These are phyloP conservation scores for Cheilosia vulpina DNA, from an alignment of 2,888 invertebrate species.

Conservation along the genomic window DNA sequence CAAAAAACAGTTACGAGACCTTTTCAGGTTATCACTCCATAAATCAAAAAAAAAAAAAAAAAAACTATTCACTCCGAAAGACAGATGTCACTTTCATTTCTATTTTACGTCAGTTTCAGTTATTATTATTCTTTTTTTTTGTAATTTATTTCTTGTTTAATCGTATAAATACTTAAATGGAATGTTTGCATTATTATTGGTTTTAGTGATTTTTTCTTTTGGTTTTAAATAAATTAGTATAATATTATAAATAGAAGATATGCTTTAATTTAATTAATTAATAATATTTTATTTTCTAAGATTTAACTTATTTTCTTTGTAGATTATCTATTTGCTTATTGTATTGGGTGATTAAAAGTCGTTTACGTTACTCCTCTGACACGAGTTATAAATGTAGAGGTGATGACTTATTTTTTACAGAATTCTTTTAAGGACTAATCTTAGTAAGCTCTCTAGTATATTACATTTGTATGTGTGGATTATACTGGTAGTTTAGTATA, in stretches of 20 bases:
- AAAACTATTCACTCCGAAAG: neutral
- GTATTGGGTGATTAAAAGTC: conserved; percentile 54
- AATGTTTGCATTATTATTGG: conserved; percentile 58
- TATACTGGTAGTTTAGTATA: conserved; percentile 28
- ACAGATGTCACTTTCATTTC: neutral
- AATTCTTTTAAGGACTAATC: conserved; percentile 48
- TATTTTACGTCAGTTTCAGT: neutral
- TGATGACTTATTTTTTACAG: conserved; percentile 27
- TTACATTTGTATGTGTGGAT: conserved; percentile 52
- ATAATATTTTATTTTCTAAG: conserved; percentile 21
- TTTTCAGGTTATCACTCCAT: too few species aligned
- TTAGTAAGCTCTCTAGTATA: conserved; percentile 68
- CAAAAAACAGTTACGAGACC: too few species aligned
- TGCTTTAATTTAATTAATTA: conserved; percentile 52
- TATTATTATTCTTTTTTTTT: neutral
- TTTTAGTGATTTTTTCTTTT: conserved; percentile 11
- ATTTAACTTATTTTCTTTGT: conserved; percentile 42
- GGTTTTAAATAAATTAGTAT: conserved; percentile 56
- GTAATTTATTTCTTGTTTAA: conserved; percentile 16
- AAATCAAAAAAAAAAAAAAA: neutral
- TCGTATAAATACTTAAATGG: conserved; percentile 65
- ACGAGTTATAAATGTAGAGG: conserved; percentile 14
- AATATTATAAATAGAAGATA: conserved; percentile 68
- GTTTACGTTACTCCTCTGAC: conserved; percentile 26
- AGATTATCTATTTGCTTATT: conserved; percentile 71